These are phyloP conservation scores for Zootermopsis nevadensis DNA, from an alignment of 2,888 invertebrate species.

Conservation along the genomic window DNA sequence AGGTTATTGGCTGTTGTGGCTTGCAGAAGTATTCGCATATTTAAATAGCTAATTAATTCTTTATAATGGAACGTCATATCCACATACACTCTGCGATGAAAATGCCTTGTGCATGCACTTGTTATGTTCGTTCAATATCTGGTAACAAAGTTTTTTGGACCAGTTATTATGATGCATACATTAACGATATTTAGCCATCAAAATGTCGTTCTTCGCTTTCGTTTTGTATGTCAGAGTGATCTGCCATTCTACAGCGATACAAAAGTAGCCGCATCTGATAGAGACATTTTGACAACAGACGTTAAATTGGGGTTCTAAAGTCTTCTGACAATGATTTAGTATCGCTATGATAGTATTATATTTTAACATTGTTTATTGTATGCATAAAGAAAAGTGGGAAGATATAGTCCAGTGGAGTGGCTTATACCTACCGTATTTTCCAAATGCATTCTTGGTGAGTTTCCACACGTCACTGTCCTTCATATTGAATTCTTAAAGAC, in stretches of 20 bases:
- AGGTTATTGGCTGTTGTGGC: background rate
- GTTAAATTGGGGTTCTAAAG: too few species aligned
- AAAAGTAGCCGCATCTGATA: background rate
- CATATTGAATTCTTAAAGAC: too few species aligned
- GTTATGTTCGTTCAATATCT: background rate
- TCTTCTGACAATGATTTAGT: too few species aligned
- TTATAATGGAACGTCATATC: background rate
- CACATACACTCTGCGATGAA: background rate
- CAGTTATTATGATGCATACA: background rate
- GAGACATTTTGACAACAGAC: background rate
- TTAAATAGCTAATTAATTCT: background rate
- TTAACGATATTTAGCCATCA: background rate
- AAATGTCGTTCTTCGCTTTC: background rate
- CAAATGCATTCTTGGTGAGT: too few species aligned
- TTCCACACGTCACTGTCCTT: too few species aligned
- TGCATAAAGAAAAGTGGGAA: too few species aligned
- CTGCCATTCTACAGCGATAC: background rate
- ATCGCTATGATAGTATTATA: too few species aligned
- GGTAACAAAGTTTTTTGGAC: background rate
- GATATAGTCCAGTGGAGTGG: too few species aligned
- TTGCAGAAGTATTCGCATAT: background rate
- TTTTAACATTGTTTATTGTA: too few species aligned
- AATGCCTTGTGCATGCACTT: background rate
- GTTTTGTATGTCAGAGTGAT: background rate
- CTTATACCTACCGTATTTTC: too few species aligned